phyloP scores from a whole-genome alignment of 2,888 invertebrate genomes.

The Rhaphigaster nebulosa region DNA sequence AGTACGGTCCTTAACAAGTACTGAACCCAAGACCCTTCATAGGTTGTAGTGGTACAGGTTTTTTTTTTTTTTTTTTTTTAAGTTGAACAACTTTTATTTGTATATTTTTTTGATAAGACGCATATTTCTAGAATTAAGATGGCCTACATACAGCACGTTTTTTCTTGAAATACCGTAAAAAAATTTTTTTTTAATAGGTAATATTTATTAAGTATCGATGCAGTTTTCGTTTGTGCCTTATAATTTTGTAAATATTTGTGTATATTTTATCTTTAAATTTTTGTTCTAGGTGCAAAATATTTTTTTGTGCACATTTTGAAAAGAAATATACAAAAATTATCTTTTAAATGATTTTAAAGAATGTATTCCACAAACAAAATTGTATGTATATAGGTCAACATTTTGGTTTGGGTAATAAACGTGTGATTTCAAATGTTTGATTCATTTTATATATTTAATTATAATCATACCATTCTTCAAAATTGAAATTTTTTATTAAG shows the following conservation, averaged over 20 bases:
- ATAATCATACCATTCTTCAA: no score
- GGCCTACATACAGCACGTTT: no score
- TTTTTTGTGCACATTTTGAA: not conserved
- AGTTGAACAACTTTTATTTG: no score
- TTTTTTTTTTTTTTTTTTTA: no score
- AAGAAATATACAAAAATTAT: not conserved
- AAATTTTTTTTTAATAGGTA: not conserved
- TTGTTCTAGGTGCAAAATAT: not conserved
- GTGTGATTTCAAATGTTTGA: not conserved
- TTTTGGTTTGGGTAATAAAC: slow-evolving; percentile 53
- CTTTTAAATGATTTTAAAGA: not conserved
- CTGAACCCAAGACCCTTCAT: no score
- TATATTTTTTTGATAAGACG: no score
- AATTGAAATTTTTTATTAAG: no score
- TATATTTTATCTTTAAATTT: slow-evolving; percentile 2
- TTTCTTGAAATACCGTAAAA: no score
- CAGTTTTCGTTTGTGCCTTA: slow-evolving; percentile 23
- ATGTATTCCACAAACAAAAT: slow-evolving; percentile 3
- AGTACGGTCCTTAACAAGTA: no score
- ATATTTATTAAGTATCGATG: not conserved
- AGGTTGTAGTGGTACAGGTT: no score
- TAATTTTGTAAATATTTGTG: slow-evolving; percentile 18
- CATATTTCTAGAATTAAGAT: no score
- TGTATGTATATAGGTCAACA: slow-evolving; percentile 12
- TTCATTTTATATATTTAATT: not conserved